These are phyloP conservation scores for Python bivittatus DNA, from an alignment of 2,113 vertebrate species.

Conservation along the genomic window DNA sequence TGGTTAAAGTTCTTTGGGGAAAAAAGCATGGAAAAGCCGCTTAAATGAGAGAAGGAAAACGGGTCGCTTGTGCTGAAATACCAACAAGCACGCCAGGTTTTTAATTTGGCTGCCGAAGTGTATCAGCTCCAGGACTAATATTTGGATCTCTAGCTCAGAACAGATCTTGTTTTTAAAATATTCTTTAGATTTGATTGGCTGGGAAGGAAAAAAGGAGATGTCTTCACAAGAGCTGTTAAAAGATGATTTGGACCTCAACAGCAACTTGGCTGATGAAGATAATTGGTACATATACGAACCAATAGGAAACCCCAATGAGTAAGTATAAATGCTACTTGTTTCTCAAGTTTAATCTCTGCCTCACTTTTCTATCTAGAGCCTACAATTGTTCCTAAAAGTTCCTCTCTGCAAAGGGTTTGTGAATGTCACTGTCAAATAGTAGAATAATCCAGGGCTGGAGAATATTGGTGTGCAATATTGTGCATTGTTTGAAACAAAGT, in stretches of 20 bases:
- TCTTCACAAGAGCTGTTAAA: conserved; percentile 22
- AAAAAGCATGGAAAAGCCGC: background rate
- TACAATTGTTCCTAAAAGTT: background rate
- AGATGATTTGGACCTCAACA: background rate
- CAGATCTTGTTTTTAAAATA: background rate
- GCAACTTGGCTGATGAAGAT: conserved; percentile 24
- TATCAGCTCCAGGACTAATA: background rate
- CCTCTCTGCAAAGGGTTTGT: background rate
- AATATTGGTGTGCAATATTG: rapidly evolving
- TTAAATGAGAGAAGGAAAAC: background rate
- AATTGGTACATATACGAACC: conserved; percentile 74
- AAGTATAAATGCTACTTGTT: conserved; percentile 47
- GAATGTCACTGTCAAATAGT: background rate
- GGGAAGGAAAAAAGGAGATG: conserved; percentile 40
- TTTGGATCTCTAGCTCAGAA: background rate
- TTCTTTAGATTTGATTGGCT: conserved; percentile 44
- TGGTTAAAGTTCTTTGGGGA: conserved; percentile 23
- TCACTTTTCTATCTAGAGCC: rapidly evolving
- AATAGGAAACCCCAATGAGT: conserved; percentile 48
- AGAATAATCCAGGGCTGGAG: background rate
- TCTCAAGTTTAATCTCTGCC: background rate
- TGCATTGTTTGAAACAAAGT: background rate
- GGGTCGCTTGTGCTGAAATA: background rate
- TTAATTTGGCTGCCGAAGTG: background rate
- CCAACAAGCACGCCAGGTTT: background rate